phyloP scores from a whole-genome alignment of 2,113 vertebrate species.

The Pardalotus punctatus region DNA sequence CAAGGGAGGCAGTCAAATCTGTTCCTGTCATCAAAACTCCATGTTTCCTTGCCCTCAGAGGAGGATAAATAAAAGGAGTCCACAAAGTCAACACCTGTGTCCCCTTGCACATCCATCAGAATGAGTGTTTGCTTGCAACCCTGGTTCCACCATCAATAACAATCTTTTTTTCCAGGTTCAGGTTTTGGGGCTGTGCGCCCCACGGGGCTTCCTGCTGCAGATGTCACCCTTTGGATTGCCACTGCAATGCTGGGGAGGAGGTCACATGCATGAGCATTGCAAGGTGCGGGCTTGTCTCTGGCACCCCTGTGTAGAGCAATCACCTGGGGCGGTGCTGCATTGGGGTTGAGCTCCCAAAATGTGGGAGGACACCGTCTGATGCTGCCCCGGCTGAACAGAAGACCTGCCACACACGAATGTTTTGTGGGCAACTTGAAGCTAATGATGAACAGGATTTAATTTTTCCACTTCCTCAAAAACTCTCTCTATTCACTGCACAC shows the following conservation, averaged over 20 bases:
- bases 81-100: background rate
- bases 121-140: rapidly evolving
- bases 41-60: background rate
- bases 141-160: background rate
- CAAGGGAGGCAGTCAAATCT: background rate
- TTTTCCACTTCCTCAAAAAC: background rate
- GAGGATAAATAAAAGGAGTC: background rate
- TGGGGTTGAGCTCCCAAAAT: background rate
- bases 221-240: background rate
- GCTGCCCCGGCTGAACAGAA: background rate
- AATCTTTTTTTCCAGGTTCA: background rate
- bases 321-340: background rate
- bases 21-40: background rate
- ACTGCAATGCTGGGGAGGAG: background rate
- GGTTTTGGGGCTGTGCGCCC: background rate
- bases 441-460: background rate
- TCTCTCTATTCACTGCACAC: background rate
- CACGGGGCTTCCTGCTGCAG: rapidly evolving
- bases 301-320: background rate
- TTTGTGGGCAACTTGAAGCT: background rate
- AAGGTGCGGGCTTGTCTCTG: background rate
- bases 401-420: rapidly evolving
- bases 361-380: background rate
- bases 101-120: background rate
- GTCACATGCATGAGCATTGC: rapidly evolving